phyloP scores from a whole-genome alignment of 2,888 invertebrate genomes.

The Amblyjoppa fuscipennis region DNA sequence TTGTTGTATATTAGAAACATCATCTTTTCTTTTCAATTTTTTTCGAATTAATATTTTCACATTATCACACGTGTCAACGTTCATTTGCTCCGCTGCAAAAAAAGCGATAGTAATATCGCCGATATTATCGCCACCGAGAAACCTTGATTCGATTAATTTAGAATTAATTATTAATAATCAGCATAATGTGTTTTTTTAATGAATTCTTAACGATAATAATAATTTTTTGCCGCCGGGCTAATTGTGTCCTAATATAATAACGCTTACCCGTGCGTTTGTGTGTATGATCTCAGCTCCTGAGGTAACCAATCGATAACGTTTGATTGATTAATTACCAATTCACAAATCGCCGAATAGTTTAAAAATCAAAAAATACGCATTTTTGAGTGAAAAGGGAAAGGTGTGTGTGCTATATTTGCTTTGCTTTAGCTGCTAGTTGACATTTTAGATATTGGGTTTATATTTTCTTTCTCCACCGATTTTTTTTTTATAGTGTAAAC shows the following conservation, averaged over 20 bases:
- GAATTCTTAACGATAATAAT: conserved; percentile 56
- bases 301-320: conserved; percentile 81
- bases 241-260: conserved; percentile 71
- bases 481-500: conserved; percentile 66
- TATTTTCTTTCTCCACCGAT: conserved; percentile 71
- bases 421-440: conserved; percentile 75
- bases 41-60: conserved; percentile 48
- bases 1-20: conserved; percentile 32
- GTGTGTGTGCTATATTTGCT: conserved; percentile 76
- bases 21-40: conserved; percentile 59
- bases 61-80: conserved; percentile 69
- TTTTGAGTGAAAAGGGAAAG: conserved; percentile 73
- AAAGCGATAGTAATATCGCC: conserved; percentile 17
- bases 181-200: conserved; percentile 63
- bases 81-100: conserved; percentile 73
- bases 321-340: conserved; percentile 75
- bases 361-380: conserved; percentile 48
- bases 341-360: conserved; percentile 71
- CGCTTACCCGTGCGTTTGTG: conserved; percentile 76
- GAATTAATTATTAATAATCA: conserved; percentile 51
- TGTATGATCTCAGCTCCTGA: conserved; percentile 85
- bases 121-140: conserved; percentile 40
- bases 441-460: conserved; percentile 66
- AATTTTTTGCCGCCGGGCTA: conserved; percentile 67
- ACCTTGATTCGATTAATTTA: conserved; percentile 52